These are phyloP conservation scores for Nephila pilipes DNA, from an alignment of 1,140 invertebrate genomes.

Conservation along the genomic window DNA sequence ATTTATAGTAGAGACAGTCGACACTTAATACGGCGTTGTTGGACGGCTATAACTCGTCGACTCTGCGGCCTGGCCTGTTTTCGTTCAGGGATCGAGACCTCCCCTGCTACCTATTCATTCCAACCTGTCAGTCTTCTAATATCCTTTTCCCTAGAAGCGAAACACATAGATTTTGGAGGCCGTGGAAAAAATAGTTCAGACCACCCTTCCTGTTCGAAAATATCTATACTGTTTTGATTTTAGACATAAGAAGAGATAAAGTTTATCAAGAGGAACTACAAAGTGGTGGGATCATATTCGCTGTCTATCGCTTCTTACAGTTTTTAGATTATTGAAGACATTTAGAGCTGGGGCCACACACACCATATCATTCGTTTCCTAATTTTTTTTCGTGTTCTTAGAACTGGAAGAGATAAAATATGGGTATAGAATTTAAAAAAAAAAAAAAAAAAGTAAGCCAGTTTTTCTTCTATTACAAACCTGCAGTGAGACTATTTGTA, in stretches of 20 bases:
- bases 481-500: too few relatives aligned
- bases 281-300: neutral
- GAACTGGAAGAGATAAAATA: too few relatives aligned
- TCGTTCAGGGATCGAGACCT: slow-evolving; percentile 66
- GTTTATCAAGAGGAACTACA: neutral
- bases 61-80: slow-evolving; percentile 59
- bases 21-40: slow-evolving; percentile 73
- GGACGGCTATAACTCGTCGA: slow-evolving; percentile 71
- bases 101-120: slow-evolving; percentile 74
- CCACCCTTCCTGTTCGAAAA: neutral
- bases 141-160: slow-evolving; percentile 41
- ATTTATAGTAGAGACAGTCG: slow-evolving; percentile 72
- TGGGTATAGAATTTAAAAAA: too few relatives aligned
- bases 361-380: too few relatives aligned
- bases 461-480: too few relatives aligned
- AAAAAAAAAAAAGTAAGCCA: too few relatives aligned
- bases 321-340: neutral
- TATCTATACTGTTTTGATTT: neutral
- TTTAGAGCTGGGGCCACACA: neutral
- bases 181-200: neutral
- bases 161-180: neutral
- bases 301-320: neutral
- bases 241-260: neutral
- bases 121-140: slow-evolving; percentile 60
- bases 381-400: too few relatives aligned